A percentile compares a stretch with the other conserved stretches of the same genome.
phyloP scores from a whole-genome alignment of 2,113 vertebrate species.

The Porphyrio hochstetteri region DNA sequence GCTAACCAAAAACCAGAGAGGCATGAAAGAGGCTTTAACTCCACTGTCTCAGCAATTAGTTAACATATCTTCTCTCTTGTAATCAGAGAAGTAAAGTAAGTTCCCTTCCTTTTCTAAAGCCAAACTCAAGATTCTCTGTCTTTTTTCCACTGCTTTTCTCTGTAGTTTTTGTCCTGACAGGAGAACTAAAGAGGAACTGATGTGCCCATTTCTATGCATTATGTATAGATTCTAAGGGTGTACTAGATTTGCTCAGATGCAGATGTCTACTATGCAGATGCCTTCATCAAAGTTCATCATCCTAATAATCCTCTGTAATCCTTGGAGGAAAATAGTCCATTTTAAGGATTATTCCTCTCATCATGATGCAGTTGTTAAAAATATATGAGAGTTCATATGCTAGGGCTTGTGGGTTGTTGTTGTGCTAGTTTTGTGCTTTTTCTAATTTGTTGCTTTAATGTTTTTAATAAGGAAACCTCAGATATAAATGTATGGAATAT shows the following conservation, averaged over 20 bases:
- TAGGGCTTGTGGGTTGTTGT: no score
- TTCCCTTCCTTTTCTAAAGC: neutral
- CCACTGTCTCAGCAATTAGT: neutral
- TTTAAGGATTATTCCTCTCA: slow-evolving; percentile 4
- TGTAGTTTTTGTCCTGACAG: neutral
- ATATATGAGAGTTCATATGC: neutral
- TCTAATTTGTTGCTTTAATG: no score
- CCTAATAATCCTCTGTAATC: neutral
- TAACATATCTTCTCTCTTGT: neutral
- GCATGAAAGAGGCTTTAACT: neutral
- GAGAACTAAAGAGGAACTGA: neutral
- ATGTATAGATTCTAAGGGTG: neutral
- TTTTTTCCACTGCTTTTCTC: neutral
- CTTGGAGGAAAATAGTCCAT: neutral
- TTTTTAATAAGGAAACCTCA: neutral
- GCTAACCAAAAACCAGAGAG: neutral
- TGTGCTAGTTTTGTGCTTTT: no score
- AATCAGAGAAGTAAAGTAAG: neutral
- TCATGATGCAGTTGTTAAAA: neutral
- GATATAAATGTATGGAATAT: neutral
- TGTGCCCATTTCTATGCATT: neutral
- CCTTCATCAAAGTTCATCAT: neutral
- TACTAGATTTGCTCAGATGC: neutral
- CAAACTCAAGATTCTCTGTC: neutral
- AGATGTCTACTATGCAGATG: neutral